phyloP scores from a whole-genome alignment of 2,888 invertebrate genomes.

The Tiphia femorata region DNA sequence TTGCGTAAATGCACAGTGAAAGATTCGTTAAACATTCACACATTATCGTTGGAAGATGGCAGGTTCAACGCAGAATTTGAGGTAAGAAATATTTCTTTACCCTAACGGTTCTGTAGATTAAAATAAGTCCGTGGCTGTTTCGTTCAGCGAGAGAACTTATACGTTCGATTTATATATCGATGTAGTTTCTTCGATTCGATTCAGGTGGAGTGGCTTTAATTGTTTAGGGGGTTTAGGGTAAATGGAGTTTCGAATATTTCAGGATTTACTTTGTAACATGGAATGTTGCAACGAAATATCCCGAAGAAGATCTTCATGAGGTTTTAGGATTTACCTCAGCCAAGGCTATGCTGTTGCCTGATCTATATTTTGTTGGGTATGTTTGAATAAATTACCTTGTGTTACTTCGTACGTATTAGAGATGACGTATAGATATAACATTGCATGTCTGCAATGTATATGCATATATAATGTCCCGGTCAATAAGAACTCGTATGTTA shows the following conservation, averaged over 20 bases:
- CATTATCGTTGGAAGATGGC: conserved; percentile 30
- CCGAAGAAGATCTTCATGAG: conserved; percentile 80
- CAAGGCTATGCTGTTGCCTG: conserved; percentile 78
- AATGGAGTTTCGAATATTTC: too few species aligned
- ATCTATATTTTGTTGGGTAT: conserved; percentile 88
- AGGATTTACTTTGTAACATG: conserved; percentile 89
- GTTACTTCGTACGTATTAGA: too few species aligned
- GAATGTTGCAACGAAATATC: conserved; percentile 88
- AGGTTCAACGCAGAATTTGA: conserved; percentile 26
- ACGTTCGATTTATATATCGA: too few species aligned
- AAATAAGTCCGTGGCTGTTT: too few species aligned
- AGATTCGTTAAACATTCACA: background rate
- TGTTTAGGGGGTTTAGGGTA: too few species aligned
- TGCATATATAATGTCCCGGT: background rate
- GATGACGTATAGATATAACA: too few species aligned
- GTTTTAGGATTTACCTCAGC: conserved; percentile 78
- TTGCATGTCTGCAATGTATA: background rate
- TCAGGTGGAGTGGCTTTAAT: too few species aligned
- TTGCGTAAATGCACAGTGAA: conserved; percentile 18
- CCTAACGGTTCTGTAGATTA: too few species aligned
- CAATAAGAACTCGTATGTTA: conserved; percentile 12
- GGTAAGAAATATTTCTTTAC: conserved; percentile 28
- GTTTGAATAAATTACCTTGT: conserved; percentile 31
- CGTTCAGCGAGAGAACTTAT: too few species aligned
- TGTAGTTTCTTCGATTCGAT: too few species aligned